phyloP scores from a whole-genome alignment of 92 coral and sea anemone species.

The Umimayanthus kanabou region DNA sequence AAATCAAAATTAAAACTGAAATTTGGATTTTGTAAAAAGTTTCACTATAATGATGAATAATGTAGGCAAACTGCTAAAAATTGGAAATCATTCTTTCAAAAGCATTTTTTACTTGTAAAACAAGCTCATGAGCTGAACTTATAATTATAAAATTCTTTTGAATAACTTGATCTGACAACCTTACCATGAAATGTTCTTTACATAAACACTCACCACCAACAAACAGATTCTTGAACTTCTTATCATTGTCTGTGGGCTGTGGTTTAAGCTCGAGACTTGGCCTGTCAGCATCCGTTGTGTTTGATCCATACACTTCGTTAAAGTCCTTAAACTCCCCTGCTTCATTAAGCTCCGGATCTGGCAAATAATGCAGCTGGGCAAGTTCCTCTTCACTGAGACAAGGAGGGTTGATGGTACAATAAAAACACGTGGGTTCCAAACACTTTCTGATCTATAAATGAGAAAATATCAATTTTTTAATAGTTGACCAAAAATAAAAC shows the following conservation, averaged over 20 bases:
- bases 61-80: too few relatives aligned
- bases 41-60: too few relatives aligned
- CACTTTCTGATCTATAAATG: conserved; percentile 14
- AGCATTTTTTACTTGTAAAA: too few relatives aligned
- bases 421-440: not conserved
- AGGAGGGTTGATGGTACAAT: conserved; percentile 12
- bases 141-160: too few relatives aligned
- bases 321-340: conserved; percentile 33
- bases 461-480: not conserved
- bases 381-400: conserved; percentile 4
- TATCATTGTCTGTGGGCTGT: not conserved
- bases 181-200: too few relatives aligned
- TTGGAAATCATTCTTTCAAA: too few relatives aligned
- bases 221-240: conserved; percentile 2
- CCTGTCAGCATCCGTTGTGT: conserved; percentile 46
- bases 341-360: conserved; percentile 52
- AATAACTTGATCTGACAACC: too few relatives aligned
- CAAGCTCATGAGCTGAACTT: too few relatives aligned
- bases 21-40: too few relatives aligned
- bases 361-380: conserved; percentile 17
- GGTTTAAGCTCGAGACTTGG: conserved; percentile 36
- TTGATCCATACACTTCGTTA: conserved; percentile 8
- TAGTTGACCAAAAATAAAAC: not conserved
- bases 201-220: too few relatives aligned
- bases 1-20: too few relatives aligned